phyloP scores from a whole-genome alignment of 1,140 invertebrate genomes.

The Lasaia peninsularis region DNA sequence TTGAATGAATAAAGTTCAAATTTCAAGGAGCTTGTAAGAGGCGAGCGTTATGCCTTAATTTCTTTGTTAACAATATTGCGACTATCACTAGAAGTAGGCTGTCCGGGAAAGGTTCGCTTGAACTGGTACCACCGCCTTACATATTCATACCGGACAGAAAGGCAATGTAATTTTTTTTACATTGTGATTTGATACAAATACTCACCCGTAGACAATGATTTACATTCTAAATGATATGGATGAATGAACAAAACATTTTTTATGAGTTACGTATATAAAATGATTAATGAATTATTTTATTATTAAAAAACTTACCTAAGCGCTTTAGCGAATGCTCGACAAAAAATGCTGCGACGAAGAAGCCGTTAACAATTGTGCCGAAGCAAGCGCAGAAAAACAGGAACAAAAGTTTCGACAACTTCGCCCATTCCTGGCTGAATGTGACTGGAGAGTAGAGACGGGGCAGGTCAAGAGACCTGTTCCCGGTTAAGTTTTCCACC shows the following conservation, averaged over 20 bases:
- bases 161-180: too few relatives aligned
- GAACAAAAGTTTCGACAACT: constrained; percentile 82
- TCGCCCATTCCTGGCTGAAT: constrained; percentile 82
- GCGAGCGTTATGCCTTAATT: too few relatives aligned
- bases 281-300: neutral
- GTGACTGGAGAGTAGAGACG: constrained; percentile 79
- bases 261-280: too few relatives aligned
- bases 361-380: constrained; percentile 68
- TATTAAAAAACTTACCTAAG: constrained; percentile 35
- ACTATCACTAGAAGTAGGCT: too few relatives aligned
- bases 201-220: neutral
- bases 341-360: constrained; percentile 47
- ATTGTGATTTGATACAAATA: neutral
- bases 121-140: too few relatives aligned
- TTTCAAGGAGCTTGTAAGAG: too few relatives aligned
- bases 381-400: constrained; percentile 81
- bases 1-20: too few relatives aligned
- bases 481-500: constrained; percentile 11
- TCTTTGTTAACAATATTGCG: too few relatives aligned
- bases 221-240: neutral
- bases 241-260: neutral
- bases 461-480: neutral
- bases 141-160: too few relatives aligned
- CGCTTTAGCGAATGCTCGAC: constrained; percentile 36
- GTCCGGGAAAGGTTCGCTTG: too few relatives aligned